phyloP scores from a whole-genome alignment of 2,888 invertebrate genomes.

The Melieria crassipennis region DNA sequence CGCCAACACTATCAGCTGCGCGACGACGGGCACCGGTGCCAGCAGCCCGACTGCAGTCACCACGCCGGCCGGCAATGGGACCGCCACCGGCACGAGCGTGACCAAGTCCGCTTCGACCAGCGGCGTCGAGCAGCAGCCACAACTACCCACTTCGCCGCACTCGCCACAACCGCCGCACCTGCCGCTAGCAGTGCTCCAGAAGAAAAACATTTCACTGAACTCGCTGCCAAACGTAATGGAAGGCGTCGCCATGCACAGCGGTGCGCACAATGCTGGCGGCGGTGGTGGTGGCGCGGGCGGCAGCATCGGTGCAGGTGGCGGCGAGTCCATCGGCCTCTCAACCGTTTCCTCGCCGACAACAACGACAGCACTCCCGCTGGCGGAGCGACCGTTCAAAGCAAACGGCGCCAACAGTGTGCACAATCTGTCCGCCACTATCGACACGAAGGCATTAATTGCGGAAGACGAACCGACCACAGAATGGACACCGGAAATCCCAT shows the following conservation, averaged over 20 bases:
- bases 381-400: slow-evolving; percentile 43
- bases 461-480: slow-evolving; percentile 84
- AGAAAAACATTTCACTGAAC: slow-evolving; percentile 56
- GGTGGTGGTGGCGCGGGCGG: slow-evolving; percentile 2
- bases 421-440: slow-evolving; percentile 49
- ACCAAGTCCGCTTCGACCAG: slow-evolving; percentile 53
- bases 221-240: slow-evolving; percentile 60
- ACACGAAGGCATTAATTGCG: slow-evolving; percentile 68
- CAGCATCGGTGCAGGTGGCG: not conserved
- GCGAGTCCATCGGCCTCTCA: slow-evolving; percentile 41
- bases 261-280: slow-evolving; percentile 27
- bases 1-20: slow-evolving; percentile 38
- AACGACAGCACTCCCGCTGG: slow-evolving; percentile 42
- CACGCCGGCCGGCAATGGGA: slow-evolving; percentile 23
- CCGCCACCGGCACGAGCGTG: slow-evolving; percentile 38
- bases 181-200: slow-evolving; percentile 46
- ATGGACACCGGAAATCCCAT: slow-evolving; percentile 93
- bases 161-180: slow-evolving; percentile 17
- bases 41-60: slow-evolving; percentile 36
- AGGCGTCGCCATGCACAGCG: slow-evolving; percentile 53
- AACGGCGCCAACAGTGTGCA: slow-evolving; percentile 50
- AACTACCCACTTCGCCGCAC: slow-evolving; percentile 29
- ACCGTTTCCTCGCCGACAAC: slow-evolving; percentile 55
- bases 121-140: slow-evolving; percentile 43
- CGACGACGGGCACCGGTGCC: slow-evolving; percentile 9